A percentile compares a stretch with the other conserved stretches of the same genome.
Conservation (phyloP, 2,797 vertebrate species). For the Sternarchorhynchus goeldii region DNA sequence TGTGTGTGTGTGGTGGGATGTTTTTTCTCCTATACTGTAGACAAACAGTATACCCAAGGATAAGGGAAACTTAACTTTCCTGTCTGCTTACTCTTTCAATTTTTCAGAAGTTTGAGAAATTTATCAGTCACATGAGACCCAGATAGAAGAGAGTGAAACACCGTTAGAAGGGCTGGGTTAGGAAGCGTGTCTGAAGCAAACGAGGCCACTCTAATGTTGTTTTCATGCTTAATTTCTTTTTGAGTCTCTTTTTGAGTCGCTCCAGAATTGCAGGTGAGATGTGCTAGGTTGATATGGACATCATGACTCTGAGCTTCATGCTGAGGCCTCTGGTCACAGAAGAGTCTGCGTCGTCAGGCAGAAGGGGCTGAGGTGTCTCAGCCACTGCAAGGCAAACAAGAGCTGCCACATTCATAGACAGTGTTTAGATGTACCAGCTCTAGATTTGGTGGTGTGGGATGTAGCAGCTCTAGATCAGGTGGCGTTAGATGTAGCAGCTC, state of each 20-base stretch:
- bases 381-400: too few species aligned
- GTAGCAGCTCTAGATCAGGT: too few species aligned
- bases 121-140: not conserved
- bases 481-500: too few species aligned
- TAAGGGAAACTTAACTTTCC: conserved; percentile 17
- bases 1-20: not conserved
- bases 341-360: too few species aligned
- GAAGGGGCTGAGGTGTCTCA: too few species aligned
- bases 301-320: not conserved
- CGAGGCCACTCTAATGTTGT: not conserved
- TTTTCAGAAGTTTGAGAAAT: conserved; percentile 32
- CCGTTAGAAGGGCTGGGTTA: conserved; percentile 14
- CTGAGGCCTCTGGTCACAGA: too few species aligned
- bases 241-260: not conserved
- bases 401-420: too few species aligned
- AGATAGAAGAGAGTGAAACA: not conserved
- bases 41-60: too few species aligned
- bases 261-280: conserved; percentile 1
- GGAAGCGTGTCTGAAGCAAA: not conserved
- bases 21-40: too few species aligned
- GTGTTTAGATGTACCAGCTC: too few species aligned
- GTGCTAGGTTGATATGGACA: not conserved
- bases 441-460: too few species aligned
- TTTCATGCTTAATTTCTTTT: conserved; percentile 16
- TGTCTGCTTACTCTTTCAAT: conserved; percentile 18